Percentiles rank a stretch among this genome's conserved stretches.
phyloP scores from a whole-genome alignment of 2,113 vertebrate genomes.

The Hyperopisus bebe region DNA sequence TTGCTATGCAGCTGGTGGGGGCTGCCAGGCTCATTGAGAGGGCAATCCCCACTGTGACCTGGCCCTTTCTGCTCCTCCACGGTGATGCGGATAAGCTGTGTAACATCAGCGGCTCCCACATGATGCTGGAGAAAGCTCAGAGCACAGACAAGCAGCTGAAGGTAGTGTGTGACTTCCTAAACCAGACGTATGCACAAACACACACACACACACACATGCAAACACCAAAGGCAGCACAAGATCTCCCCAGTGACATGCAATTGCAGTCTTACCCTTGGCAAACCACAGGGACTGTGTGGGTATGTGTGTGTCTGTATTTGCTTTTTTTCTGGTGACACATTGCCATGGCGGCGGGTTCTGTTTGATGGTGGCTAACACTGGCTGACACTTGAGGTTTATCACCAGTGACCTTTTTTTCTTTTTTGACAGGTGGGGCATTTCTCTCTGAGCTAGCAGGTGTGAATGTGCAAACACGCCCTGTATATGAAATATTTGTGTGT shows the following conservation, averaged over 20 bases:
- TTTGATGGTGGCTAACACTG: neutral
- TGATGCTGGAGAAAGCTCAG: conserved; percentile 71
- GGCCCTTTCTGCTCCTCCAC: conserved; percentile 86
- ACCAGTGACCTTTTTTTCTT: neutral
- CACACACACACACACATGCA: neutral
- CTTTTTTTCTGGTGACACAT: neutral
- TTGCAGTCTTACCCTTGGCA: neutral
- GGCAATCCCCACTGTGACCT: conserved; percentile 71
- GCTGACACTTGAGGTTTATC: neutral
- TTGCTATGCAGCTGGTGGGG: conserved; percentile 78
- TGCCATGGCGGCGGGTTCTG: neutral
- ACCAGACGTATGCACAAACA: too few species aligned
- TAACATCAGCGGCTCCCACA: conserved; percentile 76
- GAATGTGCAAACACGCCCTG: neutral
- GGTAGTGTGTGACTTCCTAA: conserved; percentile 51
- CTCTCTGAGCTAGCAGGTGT: neutral
- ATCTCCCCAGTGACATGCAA: neutral
- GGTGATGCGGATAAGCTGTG: conserved; percentile 82
- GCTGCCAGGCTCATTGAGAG: conserved; percentile 72
- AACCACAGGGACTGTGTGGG: neutral
- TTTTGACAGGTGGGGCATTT: neutral
- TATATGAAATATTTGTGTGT: neutral
- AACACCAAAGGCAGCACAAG: neutral
- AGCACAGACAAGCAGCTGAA: conserved; percentile 91
- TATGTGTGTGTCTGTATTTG: neutral